Percentiles rank a stretch among this genome's conserved stretches.
Conservation (phyloP, 2,113 vertebrate genomes). For the Dipodomys merriami region DNA sequence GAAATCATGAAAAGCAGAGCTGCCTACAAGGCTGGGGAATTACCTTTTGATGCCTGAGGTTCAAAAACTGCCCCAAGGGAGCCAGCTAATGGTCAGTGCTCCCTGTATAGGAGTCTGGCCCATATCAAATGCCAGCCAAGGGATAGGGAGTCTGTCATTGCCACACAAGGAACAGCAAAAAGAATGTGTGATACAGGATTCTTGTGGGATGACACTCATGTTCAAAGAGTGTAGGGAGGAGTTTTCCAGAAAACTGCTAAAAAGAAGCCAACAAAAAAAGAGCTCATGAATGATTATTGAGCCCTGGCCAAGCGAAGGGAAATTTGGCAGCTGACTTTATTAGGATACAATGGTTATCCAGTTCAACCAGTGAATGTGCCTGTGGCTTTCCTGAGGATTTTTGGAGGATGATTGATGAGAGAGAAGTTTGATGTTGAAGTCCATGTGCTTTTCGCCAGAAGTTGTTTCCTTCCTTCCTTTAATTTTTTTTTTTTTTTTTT, state of each 20-base stretch:
- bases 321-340: slow-evolving; percentile 57
- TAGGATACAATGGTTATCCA: slow-evolving; percentile 22
- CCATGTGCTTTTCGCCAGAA: not conserved
- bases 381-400: not conserved
- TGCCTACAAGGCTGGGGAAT: not conserved
- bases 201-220: slow-evolving; percentile 46
- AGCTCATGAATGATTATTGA: slow-evolving; percentile 52
- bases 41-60: not conserved
- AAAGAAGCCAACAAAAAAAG: slow-evolving; percentile 51
- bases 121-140: not conserved
- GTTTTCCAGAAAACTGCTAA: slow-evolving; percentile 38
- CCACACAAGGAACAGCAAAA: not conserved
- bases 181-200: slow-evolving; percentile 60
- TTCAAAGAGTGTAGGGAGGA: slow-evolving; percentile 45
- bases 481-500: too few species aligned
- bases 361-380: not conserved
- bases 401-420: not conserved
- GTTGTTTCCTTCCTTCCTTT: too few species aligned
- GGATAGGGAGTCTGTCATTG: not conserved
- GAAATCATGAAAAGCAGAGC: not conserved
- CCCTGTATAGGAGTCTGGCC: not conserved
- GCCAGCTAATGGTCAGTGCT: slow-evolving; percentile 18
- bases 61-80: not conserved
- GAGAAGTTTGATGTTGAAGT: not conserved
- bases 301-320: slow-evolving; percentile 30